phyloP scores from a whole-genome alignment of 2,797 vertebrate species.

The Philypnodon macrostomus region DNA sequence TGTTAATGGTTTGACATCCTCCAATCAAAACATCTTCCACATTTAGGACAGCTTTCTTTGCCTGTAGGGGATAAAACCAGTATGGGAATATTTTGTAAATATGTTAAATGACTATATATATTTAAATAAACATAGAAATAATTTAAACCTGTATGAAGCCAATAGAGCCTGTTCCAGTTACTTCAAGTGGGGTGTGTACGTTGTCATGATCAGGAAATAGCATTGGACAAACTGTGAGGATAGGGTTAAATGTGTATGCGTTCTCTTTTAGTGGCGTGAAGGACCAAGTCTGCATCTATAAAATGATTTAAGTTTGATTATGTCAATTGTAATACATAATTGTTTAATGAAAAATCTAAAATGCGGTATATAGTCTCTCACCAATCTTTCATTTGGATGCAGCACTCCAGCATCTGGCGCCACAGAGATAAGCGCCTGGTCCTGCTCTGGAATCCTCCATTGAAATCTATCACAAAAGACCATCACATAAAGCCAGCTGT shows the following conservation, averaged over 20 bases:
- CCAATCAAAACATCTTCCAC: constrained; percentile 81
- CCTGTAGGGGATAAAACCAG: constrained; percentile 61
- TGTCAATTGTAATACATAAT: not conserved
- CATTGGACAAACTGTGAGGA: constrained; percentile 77
- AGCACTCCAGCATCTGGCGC: constrained; percentile 80
- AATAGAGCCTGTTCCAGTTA: constrained; percentile 77
- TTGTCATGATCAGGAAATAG: constrained; percentile 56
- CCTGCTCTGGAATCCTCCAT: constrained; percentile 80
- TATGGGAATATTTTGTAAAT: not conserved
- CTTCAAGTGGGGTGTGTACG: constrained; percentile 66
- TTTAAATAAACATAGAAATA: not conserved
- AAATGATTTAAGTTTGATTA: constrained; percentile 12
- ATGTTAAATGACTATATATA: not conserved
- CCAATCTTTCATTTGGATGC: constrained; percentile 84
- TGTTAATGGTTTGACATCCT: constrained; percentile 63
- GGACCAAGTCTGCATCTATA: constrained; percentile 84
- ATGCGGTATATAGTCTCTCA: constrained; percentile 58
- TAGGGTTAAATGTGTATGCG: constrained; percentile 76
- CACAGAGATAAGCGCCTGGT: constrained; percentile 77
- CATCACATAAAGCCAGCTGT: constrained; percentile 30
- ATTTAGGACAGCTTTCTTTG: constrained; percentile 71
- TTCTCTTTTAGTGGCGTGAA: constrained; percentile 83
- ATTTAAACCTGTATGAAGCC: constrained; percentile 77
- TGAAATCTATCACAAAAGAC: constrained; percentile 69
- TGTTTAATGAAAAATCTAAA: not conserved